Base-by-base conservation (phyloP, 2,888 invertebrate species). In the Synanthedon vespiformis region DNA sequence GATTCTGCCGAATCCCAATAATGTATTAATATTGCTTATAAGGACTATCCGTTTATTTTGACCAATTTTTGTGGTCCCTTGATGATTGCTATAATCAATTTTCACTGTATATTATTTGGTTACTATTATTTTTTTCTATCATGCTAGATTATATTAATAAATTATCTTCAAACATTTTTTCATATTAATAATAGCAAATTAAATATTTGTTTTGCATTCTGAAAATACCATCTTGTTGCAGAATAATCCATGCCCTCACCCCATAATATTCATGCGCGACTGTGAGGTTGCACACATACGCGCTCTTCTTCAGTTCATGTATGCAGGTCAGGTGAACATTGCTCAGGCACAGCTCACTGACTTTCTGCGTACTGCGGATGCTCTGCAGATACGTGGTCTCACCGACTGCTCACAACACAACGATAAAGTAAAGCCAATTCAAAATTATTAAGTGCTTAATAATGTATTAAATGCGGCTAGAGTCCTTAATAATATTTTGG, bases 171-270 rank as follows among this genome's bases (percentile, higher is more conserved):
- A 41, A 41, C 4, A 41, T 44, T 13, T 44, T 44, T 12, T 44
- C 6, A 10, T 34, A 34, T 34, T 34, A 2, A 44, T 13, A 41
- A 12, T 16, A 41, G 40, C 16, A 51, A 40, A 40, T 51, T 40
- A 18, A 16, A 14, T 44, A 44, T 8, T 44, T n/a, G 44, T 14
- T 44, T 44, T 44, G n/a, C 14, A 13, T 13, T 13, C 4, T 44
- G 44, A n/a, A 44, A 44, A 13, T 10, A 3, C 11, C 44, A 44
- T 14, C 49, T 54, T 58, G 61, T 91, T 91, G 50, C 88, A 94
- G 93, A 92, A 92, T 72, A 94, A 94, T 81, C 94, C 94, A 68
- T 94, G 94, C 78, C 92, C 93, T 72, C 94, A 94, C 80, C 94
- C 94, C 56, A 94, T 94, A 84, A 93, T 94, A 76, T 94, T 94